These are phyloP conservation scores for Merops nubicus DNA, from an alignment of 2,113 vertebrate genomes.

Conservation along the genomic window DNA sequence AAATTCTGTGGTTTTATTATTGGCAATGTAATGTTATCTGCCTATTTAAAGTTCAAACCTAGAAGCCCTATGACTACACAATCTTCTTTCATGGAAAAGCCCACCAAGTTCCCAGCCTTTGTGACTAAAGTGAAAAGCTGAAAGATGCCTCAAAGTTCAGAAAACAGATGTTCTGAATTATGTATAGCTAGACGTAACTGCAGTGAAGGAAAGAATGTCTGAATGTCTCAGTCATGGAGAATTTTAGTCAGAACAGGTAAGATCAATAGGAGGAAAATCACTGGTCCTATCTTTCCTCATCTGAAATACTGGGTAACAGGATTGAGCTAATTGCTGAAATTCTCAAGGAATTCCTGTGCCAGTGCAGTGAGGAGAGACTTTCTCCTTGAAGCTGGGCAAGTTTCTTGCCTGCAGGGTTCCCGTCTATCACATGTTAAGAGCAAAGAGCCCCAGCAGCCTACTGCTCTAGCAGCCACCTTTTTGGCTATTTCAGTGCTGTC, in stretches of 20 bases:
- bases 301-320: no score
- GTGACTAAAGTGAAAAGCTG: not conserved
- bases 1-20: not conserved
- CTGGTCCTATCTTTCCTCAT: no score
- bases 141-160: not conserved
- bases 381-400: not conserved
- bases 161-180: not conserved
- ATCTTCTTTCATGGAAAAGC: not conserved
- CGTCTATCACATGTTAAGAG: accelerated
- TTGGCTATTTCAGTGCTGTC: not conserved
- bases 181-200: not conserved
- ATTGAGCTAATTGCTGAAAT: not conserved
- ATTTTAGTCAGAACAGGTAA: not conserved
- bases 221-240: not conserved
- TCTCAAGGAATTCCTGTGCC: not conserved
- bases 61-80: not conserved
- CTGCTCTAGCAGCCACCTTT: not conserved
- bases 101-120: not conserved
- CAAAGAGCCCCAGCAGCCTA: not conserved
- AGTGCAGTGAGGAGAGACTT: not conserved
- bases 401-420: not conserved
- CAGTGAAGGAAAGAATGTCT: not conserved
- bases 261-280: not conserved
- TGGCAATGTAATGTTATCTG: not conserved
- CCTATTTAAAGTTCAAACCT: not conserved